A percentile compares a stretch with the other conserved stretches of the same genome.
Conservation (phyloP, 1,140 invertebrate species). For the Lordiphosa mommai region DNA sequence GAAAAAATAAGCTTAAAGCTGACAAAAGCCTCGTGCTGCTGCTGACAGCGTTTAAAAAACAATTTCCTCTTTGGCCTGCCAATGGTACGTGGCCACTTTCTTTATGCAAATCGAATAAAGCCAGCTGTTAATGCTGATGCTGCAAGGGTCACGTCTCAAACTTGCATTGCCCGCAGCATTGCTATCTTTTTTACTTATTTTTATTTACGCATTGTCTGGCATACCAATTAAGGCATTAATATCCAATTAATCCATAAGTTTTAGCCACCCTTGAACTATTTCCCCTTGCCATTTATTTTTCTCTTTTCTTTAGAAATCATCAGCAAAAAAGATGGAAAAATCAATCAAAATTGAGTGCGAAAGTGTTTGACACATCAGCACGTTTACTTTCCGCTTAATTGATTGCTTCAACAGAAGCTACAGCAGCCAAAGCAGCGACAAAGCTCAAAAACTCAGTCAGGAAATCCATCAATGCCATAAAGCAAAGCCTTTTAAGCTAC, state of each 20-base stretch:
- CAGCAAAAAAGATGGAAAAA: slow-evolving; percentile 18
- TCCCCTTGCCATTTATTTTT: neutral
- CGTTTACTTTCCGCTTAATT: slow-evolving; percentile 38
- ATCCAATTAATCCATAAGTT: slow-evolving; percentile 13
- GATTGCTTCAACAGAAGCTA: slow-evolving; percentile 42
- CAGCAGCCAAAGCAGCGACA: slow-evolving; percentile 1
- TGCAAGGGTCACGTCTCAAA: neutral
- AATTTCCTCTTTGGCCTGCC: slow-evolving; percentile 21
- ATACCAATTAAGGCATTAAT: slow-evolving; percentile 49
- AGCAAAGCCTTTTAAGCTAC: neutral
- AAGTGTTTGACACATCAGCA: slow-evolving; percentile 38
- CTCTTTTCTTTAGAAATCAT: neutral
- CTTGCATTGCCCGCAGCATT: slow-evolving; percentile 2
- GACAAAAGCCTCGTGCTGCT: slow-evolving; percentile 17
- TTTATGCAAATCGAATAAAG: slow-evolving; percentile 40
- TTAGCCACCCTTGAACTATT: slow-evolving; percentile 7
- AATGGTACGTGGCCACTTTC: slow-evolving; percentile 3
- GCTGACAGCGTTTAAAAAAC: slow-evolving; percentile 27
- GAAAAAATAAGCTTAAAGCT: slow-evolving; percentile 26
- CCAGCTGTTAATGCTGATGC: slow-evolving; percentile 4
- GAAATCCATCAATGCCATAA: slow-evolving; percentile 27
- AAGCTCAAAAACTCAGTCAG: neutral
- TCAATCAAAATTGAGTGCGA: slow-evolving; percentile 60
- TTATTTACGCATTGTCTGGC: slow-evolving; percentile 3
- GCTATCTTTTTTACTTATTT: neutral